Base-by-base conservation (phyloP, 2,888 invertebrate species). In the Plebejus anna region DNA sequence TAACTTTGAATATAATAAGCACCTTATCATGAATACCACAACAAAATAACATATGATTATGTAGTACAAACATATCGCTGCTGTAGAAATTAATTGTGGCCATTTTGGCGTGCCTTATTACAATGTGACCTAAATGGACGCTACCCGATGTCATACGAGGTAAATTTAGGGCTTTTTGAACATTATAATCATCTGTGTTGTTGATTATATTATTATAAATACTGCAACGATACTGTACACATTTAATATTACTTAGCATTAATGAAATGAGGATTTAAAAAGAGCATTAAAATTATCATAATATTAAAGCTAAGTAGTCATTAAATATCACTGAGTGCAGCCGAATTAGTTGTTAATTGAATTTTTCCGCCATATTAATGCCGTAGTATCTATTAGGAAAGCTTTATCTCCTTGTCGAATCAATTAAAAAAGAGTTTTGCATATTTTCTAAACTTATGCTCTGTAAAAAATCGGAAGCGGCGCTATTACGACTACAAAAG, bases 41-140 rank as follows among this genome's bases (percentile, higher is more conserved):
- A 16, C 5, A 6, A 57, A 57, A 57, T n/a, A 6, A 1, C n/a
- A 57, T 13, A n/a, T 57, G 59, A 59, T 59, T 59, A 59, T 55
- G 55, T 55, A 16, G 16, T 55, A 5, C 55, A 4, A 16, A 4
- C 16, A n/a, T 59, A 22, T 59, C 59, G 59, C n/a, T 59, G n/a
- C 59, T 59, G 59, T 59, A 59, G 22, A 59, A 59, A 59, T 59
- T 59, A 59, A 59, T 55, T n/a, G 59, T n/a, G 22, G 59, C 1
- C 59, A 59, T 59, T 59, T 59, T 59, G 57, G 57, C 57, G 57
- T 22, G 59, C 59, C 59, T 59, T 59, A 57, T 59, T 22, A 59
- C n/a, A 51, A 51, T 51, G 0, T 59, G 59, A 59, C 22, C 59
- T n/a, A 59, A 59, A 59, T 59, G 59, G 59, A 22, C 57, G 59